Evolutionary conservation across 2,888 invertebrate genomes (phyloP).

Genomic region (Cataglyphis albicans): DNA sequence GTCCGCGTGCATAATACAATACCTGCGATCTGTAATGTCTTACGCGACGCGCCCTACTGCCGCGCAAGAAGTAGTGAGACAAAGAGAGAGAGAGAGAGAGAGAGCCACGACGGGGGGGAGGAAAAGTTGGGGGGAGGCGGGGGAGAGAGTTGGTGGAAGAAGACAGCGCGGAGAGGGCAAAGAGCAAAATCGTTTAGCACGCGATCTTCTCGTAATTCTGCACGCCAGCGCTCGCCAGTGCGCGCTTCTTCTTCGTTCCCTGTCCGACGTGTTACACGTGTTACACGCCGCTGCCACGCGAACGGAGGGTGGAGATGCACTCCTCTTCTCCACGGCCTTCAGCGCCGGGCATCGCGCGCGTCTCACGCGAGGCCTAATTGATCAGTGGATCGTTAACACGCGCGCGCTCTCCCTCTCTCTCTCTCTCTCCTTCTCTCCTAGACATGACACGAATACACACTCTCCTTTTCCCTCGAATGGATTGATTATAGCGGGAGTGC

Average conservation of each 20-base stretch:
- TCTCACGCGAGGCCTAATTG: conserved; percentile 75
- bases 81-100: too few relatives aligned
- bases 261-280: conserved; percentile 72
- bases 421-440: conserved; percentile 8
- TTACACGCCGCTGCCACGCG: conserved; percentile 64
- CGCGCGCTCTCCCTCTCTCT: conserved; percentile 59
- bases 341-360: conserved; percentile 66
- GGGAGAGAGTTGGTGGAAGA: neutral
- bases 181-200: conserved; percentile 83
- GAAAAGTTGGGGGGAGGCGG: too few relatives aligned
- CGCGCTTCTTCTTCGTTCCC: conserved; percentile 74
- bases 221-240: conserved; percentile 71
- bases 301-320: conserved; percentile 49
- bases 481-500: conserved; percentile 70
- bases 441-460: neutral
- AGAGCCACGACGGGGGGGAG: neutral
- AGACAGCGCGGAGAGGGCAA: conserved; percentile 58
- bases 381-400: conserved; percentile 79
- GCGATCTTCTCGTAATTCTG: conserved; percentile 85
- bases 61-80: conserved; percentile 16
- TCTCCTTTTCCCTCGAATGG: conserved; percentile 55
- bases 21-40: conserved; percentile 61
- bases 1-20: conserved; percentile 63
- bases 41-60: neutral
- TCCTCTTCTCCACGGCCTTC: conserved; percentile 56